phyloP scores from a whole-genome alignment of 35 echinoderm and acorn worm species.

The Chiridota heheva region DNA sequence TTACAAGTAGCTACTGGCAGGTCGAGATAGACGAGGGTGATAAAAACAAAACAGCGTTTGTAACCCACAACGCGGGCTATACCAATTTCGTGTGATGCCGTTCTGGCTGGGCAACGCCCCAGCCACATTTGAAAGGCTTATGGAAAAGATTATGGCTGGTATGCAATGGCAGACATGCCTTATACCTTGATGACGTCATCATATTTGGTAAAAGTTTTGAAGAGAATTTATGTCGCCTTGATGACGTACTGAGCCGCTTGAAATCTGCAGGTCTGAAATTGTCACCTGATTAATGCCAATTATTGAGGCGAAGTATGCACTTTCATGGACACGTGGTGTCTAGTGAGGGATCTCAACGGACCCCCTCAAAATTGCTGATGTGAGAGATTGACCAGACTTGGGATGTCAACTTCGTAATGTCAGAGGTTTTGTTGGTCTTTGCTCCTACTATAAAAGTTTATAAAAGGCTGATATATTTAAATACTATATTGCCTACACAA shows the following conservation, averaged over 20 bases:
- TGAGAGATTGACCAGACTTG: too few relatives aligned
- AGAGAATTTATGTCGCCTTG: conserved; percentile 34
- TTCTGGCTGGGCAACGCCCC: too few relatives aligned
- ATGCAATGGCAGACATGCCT: conserved; percentile 27
- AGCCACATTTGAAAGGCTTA: too few relatives aligned
- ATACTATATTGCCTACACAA: too few relatives aligned
- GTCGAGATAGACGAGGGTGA: conserved; percentile 4
- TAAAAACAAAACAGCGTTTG: conserved; percentile 51
- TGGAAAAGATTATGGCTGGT: conserved; percentile 4
- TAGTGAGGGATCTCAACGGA: too few relatives aligned
- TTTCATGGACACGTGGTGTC: conserved; percentile 64
- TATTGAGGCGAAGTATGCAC: conserved; percentile 17
- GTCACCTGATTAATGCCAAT: conserved; percentile 43
- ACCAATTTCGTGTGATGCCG: conserved; percentile 54
- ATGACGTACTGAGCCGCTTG: conserved; percentile 20
- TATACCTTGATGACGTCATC: conserved; percentile 65
- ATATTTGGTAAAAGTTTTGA: conserved; percentile 38
- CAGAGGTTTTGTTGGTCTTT: too few relatives aligned
- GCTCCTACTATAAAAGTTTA: too few relatives aligned
- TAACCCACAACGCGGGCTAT: conserved; percentile 28
- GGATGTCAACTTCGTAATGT: too few relatives aligned
- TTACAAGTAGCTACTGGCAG: conserved; percentile 69
- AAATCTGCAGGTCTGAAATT: conserved; percentile 41
- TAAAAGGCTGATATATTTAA: too few relatives aligned
- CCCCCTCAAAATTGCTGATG: too few relatives aligned